A percentile compares a stretch with the other conserved stretches of the same genome.
Conservation (phyloP, 1,140 invertebrate genomes). For the Magallana gigas region DNA sequence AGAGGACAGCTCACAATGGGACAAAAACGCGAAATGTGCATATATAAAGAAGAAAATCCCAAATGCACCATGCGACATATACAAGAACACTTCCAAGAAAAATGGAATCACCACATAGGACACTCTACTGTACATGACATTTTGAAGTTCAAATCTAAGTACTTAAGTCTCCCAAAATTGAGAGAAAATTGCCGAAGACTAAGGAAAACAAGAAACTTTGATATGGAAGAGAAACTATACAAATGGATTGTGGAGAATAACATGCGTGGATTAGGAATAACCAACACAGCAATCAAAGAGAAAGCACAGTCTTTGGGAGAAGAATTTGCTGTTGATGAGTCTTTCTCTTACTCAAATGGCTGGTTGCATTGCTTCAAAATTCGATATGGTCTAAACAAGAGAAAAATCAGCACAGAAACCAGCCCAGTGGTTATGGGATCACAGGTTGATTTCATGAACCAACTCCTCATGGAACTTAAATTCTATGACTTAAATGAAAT, state of each 20-base stretch:
- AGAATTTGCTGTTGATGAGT: slow-evolving; percentile 16
- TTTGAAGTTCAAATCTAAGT: slow-evolving; percentile 17
- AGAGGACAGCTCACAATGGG: slow-evolving; percentile 26
- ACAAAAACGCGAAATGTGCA: slow-evolving; percentile 35
- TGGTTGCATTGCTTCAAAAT: slow-evolving; percentile 37
- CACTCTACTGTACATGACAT: slow-evolving; percentile 3
- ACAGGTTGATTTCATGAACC: slow-evolving; percentile 22
- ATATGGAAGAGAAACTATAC: slow-evolving; percentile 38
- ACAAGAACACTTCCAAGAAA: slow-evolving; percentile 15
- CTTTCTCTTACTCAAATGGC: slow-evolving; percentile 23
- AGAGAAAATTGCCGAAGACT: not conserved
- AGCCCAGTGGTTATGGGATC: not conserved
- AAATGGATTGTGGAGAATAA: slow-evolving; percentile 39
- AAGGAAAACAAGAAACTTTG: slow-evolving; percentile 21
- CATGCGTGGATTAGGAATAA: slow-evolving; percentile 14
- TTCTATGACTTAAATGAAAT: slow-evolving; percentile 37
- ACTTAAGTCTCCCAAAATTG: slow-evolving; percentile 18
- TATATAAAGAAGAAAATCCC: slow-evolving; percentile 30
- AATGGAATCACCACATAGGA: slow-evolving; percentile 10
- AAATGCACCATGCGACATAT: slow-evolving; percentile 9
- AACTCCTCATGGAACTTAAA: slow-evolving; percentile 10
- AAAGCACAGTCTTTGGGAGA: slow-evolving; percentile 24
- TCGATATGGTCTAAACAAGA: slow-evolving; percentile 18
- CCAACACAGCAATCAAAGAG: slow-evolving; percentile 23
- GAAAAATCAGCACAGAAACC: not conserved